Percentiles rank a stretch among this genome's conserved stretches.
phyloP scores from a whole-genome alignment of 1,140 invertebrate genomes.

The Bacillus rossius region DNA sequence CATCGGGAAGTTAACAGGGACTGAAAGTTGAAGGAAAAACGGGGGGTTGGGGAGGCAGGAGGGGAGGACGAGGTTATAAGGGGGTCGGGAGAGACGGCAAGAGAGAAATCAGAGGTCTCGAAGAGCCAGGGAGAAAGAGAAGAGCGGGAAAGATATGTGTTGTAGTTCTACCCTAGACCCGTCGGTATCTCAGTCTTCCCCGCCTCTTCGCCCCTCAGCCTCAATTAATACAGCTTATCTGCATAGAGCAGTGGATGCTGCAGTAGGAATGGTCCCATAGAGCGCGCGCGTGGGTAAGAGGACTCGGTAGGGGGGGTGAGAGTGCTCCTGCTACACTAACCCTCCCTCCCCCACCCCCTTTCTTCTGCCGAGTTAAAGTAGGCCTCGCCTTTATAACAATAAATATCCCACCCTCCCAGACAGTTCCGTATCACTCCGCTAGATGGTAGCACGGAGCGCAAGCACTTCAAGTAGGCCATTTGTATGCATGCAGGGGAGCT shows the following conservation, averaged over 20 bases:
- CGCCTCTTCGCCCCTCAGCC: not conserved
- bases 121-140: not conserved
- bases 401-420: slow-evolving; percentile 20
- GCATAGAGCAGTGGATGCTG: slow-evolving; percentile 21
- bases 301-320: not conserved
- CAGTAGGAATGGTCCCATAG: slow-evolving; percentile 12
- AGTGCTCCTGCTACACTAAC: slow-evolving; percentile 2
- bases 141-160: not conserved
- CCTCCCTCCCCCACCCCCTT: slow-evolving; percentile 1
- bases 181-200: not conserved
- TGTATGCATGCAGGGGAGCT: slow-evolving; percentile 20
- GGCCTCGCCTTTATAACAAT: slow-evolving; percentile 19
- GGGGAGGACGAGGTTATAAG: not conserved
- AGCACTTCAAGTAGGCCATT: slow-evolving; percentile 21
- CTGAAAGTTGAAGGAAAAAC: slow-evolving; percentile 18
- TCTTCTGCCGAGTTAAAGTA: slow-evolving; percentile 1
- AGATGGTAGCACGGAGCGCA: slow-evolving; percentile 1
- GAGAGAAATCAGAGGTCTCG: not conserved
- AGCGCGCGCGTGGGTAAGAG: not conserved
- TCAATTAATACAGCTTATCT: slow-evolving; percentile 26
- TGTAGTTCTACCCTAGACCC: not conserved
- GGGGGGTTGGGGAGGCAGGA: not conserved
- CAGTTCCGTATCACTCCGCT: slow-evolving; percentile 22
- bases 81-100: not conserved
- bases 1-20: slow-evolving; percentile 2